A percentile compares a stretch with the other conserved stretches of the same genome.
phyloP scores from a whole-genome alignment of 2,797 vertebrate species.

The Trematomus bernacchii region DNA sequence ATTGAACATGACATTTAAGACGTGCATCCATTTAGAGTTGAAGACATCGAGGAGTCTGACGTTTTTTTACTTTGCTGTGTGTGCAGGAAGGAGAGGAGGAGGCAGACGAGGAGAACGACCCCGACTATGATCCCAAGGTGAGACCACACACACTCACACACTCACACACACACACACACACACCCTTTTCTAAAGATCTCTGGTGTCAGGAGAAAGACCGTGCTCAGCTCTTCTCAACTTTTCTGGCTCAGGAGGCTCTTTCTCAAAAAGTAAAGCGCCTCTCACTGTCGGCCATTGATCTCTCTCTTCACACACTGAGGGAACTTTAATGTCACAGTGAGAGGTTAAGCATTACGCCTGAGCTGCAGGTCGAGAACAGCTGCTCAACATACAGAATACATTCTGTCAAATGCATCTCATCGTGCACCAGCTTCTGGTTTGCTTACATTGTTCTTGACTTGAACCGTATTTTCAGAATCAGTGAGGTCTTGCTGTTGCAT shows the following conservation, averaged over 20 bases:
- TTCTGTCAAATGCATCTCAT: constrained; percentile 72
- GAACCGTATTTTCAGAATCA: not conserved
- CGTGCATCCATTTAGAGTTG: not conserved
- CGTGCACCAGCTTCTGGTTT: constrained; percentile 59
- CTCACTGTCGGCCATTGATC: not conserved
- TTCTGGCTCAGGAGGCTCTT: constrained; percentile 46
- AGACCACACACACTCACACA: constrained; percentile 47
- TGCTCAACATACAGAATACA: constrained; percentile 81
- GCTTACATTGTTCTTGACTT: constrained; percentile 52
- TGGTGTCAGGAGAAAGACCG: constrained; percentile 50
- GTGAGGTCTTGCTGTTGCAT: constrained; percentile 38
- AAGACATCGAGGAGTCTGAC: constrained; percentile 9
- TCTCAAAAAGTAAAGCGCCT: constrained; percentile 17
- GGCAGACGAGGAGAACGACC: constrained; percentile 98
- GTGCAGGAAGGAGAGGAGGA: constrained; percentile 98
- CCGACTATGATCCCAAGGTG: constrained; percentile 97
- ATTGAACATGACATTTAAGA: not conserved
- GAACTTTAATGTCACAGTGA: no score
- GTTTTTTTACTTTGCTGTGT: constrained; percentile 31
- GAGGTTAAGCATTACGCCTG: constrained; percentile 14
- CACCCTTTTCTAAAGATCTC: constrained; percentile 35
- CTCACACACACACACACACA: not conserved
- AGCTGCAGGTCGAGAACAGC: constrained; percentile 54
- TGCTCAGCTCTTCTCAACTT: constrained; percentile 67
- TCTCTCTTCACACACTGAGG: no score